Percentiles rank a stretch among this genome's conserved stretches.
These are phyloP conservation scores for Megalopta genalis DNA, from an alignment of 1,140 invertebrate genomes.

Conservation along the genomic window DNA sequence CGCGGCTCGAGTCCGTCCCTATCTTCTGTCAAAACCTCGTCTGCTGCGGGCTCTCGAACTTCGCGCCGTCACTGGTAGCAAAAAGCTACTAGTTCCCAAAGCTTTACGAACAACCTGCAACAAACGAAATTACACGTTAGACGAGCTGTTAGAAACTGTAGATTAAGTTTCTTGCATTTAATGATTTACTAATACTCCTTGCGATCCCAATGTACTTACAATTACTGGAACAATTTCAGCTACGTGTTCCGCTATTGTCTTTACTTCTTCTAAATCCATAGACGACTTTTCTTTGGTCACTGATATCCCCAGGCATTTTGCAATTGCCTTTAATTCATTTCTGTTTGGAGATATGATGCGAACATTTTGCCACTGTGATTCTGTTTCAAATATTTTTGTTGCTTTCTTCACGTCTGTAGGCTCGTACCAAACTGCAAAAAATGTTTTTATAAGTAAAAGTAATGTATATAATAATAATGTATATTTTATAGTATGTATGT, in stretches of 20 bases:
- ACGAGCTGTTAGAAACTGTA: background rate
- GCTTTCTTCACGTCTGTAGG: conserved; percentile 83
- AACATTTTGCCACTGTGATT: conserved; percentile 71
- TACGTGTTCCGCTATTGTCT: conserved; percentile 63
- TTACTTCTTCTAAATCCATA: conserved; percentile 54
- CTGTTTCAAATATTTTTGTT: conserved; percentile 79
- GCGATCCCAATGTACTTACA: conserved; percentile 73
- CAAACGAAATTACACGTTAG: conserved; percentile 21
- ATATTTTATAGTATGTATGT: too few relatives aligned
- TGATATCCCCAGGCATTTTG: conserved; percentile 67
- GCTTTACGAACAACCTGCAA: conserved; percentile 69
- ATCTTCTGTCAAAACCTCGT: too few relatives aligned
- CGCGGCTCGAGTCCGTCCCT: too few relatives aligned
- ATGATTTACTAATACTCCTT: conserved; percentile 74
- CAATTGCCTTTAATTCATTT: conserved; percentile 79
- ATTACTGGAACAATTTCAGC: conserved; percentile 71
- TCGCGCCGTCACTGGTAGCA: too few relatives aligned
- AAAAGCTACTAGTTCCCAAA: conserved; percentile 60
- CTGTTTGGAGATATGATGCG: conserved; percentile 83
- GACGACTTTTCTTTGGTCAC: conserved; percentile 44
- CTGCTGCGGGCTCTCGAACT: too few relatives aligned
- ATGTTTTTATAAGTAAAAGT: too few relatives aligned
- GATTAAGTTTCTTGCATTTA: background rate
- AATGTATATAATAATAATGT: too few relatives aligned
- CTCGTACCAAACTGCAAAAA: conserved; percentile 84